These are phyloP conservation scores for Sinocyclocheilus grahami DNA, from an alignment of 2,113 vertebrate genomes.

Conservation along the genomic window DNA sequence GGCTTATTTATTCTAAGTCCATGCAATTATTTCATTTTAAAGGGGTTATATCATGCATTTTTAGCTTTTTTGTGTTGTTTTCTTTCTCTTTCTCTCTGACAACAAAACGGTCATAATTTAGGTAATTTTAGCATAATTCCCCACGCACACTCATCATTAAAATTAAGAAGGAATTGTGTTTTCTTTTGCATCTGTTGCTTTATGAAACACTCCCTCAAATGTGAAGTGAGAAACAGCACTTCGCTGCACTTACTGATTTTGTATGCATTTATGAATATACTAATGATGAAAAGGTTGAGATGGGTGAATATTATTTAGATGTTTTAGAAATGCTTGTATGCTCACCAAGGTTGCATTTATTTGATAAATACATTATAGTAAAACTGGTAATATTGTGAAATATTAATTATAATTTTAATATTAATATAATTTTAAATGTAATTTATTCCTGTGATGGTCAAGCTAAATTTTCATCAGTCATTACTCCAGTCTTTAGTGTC, in stretches of 20 bases:
- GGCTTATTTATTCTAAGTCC: not conserved
- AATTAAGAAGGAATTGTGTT: not conserved
- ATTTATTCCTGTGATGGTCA: too few species aligned
- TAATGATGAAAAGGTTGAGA: not conserved
- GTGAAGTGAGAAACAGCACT: not conserved
- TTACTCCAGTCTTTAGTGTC: too few species aligned
- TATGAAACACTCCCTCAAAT: not conserved
- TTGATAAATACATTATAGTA: not conserved
- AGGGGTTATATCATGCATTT: constrained; percentile 6
- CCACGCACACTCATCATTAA: not conserved
- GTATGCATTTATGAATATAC: not conserved
- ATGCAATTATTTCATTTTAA: not conserved
- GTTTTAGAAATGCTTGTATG: not conserved
- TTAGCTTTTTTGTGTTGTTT: not conserved
- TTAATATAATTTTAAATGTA: not conserved
- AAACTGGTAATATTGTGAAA: too few species aligned
- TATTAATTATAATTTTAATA: not conserved
- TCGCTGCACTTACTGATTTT: too few species aligned
- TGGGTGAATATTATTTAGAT: too few species aligned
- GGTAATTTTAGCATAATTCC: too few species aligned
- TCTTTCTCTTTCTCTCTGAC: not conserved
- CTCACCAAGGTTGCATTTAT: not conserved
- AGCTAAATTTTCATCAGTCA: too few species aligned
- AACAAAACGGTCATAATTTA: not conserved
- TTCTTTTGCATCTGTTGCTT: not conserved